A percentile compares a stretch with the other conserved stretches of the same genome.
phyloP scores from a whole-genome alignment of 2,797 vertebrate genomes.

The Neostethus bicornis region DNA sequence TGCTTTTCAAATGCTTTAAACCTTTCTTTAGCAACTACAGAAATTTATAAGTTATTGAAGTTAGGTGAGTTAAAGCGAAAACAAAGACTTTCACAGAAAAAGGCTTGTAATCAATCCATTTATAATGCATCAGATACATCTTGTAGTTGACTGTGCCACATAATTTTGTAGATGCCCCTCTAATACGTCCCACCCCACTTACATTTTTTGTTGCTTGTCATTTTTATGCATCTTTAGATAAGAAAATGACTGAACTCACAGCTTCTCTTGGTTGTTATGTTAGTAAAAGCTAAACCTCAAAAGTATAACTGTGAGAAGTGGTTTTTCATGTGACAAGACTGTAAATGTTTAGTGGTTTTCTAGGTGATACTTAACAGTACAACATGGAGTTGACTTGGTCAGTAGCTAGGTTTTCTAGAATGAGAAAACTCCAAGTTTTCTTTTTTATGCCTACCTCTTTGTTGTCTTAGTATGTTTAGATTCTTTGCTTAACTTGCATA shows the following conservation, averaged over 20 bases:
- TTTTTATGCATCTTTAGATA: constrained; percentile 7
- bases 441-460: too few relatives aligned
- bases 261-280: constrained; percentile 36
- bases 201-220: constrained; percentile 1
- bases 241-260: constrained; percentile 8
- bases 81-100: constrained; percentile 42
- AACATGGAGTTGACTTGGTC: constrained; percentile 1
- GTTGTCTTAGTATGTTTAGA: too few relatives aligned
- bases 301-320: constrained; percentile 27
- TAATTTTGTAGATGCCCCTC: constrained; percentile 42
- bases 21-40: too few relatives aligned
- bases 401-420: neutral
- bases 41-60: too few relatives aligned
- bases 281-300: constrained; percentile 29
- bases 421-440: too few relatives aligned
- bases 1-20: too few relatives aligned
- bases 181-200: constrained; percentile 8
- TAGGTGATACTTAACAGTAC: constrained; percentile 5
- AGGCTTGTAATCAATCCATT: constrained; percentile 63
- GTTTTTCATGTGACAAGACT: constrained; percentile 20
- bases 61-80: neutral
- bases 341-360: neutral
- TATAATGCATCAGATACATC: constrained; percentile 70
- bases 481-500: too few relatives aligned
- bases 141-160: constrained; percentile 25